A percentile compares a stretch with the other conserved stretches of the same genome.
phyloP scores from a whole-genome alignment of 2,888 invertebrate genomes.

The Sminthurinus aureus region DNA sequence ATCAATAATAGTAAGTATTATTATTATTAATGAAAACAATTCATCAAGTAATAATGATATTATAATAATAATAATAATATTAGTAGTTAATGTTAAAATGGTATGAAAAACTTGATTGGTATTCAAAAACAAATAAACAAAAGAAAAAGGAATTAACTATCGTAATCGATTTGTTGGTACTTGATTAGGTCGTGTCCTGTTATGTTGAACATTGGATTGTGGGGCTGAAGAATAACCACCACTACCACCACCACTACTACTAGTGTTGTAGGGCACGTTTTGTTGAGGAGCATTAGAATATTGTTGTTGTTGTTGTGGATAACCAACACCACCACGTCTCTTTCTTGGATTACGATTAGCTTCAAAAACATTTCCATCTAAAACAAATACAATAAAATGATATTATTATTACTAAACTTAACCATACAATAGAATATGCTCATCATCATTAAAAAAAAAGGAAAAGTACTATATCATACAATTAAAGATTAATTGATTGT shows the following conservation, averaged over 20 bases:
- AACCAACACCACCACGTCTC: conserved; percentile 26
- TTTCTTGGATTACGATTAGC: conserved; percentile 28
- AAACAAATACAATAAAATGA: not conserved
- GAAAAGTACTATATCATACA: too few relatives aligned
- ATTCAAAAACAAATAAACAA: conserved; percentile 17
- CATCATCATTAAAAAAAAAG: not conserved
- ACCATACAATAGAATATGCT: not conserved
- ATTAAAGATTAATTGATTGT: too few relatives aligned
- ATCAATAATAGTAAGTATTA: conserved; percentile 13
- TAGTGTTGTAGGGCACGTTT: conserved; percentile 35
- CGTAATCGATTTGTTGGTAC: conserved; percentile 23
- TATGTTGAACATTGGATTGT: conserved; percentile 19
- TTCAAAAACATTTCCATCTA: conserved; percentile 37
- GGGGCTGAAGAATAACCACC: conserved; percentile 7
- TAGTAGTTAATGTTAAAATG: not conserved
- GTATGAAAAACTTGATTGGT: conserved; percentile 42
- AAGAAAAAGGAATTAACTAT: conserved; percentile 21
- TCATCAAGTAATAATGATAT: too few relatives aligned
- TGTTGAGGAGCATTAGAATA: conserved; percentile 18
- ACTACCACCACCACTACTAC: not conserved
- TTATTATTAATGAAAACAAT: too few relatives aligned
- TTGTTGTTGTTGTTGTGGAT: conserved; percentile 14
- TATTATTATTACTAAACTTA: too few relatives aligned
- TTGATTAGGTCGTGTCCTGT: conserved; percentile 27
- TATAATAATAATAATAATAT: conserved; percentile 7